Evolutionary conservation across 1,140 invertebrate genomes (phyloP).

Genomic region (Adoxophyes honmai): DNA sequence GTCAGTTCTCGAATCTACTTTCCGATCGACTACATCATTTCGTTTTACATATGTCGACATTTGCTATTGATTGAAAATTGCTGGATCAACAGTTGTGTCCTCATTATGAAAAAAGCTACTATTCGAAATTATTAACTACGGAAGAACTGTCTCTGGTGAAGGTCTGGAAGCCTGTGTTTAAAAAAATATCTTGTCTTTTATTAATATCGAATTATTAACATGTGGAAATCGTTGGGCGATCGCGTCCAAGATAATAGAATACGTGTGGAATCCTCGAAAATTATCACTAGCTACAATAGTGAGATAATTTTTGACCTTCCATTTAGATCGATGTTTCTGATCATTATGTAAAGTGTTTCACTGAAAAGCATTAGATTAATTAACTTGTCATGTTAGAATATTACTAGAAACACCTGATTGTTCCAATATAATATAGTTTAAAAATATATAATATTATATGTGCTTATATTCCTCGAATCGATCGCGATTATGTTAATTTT

Average conservation of each 20-base stretch:
- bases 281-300: slow-evolving; percentile 31
- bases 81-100: background rate
- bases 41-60: no score
- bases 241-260: slow-evolving; percentile 58
- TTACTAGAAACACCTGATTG: slow-evolving; percentile 58
- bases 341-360: slow-evolving; percentile 64
- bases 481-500: background rate
- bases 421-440: slow-evolving; percentile 41
- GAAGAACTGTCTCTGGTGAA: no score
- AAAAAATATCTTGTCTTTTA: no score
- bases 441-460: slow-evolving; percentile 28
- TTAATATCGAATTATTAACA: background rate
- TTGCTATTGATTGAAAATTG: background rate
- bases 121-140: background rate
- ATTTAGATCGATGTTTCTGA: slow-evolving; percentile 68
- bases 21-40: no score
- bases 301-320: slow-evolving; percentile 53
- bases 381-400: slow-evolving; percentile 65
- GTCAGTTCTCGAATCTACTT: no score
- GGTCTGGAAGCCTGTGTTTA: no score
- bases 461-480: slow-evolving; percentile 33
- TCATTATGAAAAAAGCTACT: slow-evolving; percentile 1
- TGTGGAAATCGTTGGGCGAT: slow-evolving; percentile 67
- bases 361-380: slow-evolving; percentile 68
- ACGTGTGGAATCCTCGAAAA: slow-evolving; percentile 48